Base-by-base conservation (phyloP, 2,797 vertebrate genomes). In the Anguilla anguilla region DNA sequence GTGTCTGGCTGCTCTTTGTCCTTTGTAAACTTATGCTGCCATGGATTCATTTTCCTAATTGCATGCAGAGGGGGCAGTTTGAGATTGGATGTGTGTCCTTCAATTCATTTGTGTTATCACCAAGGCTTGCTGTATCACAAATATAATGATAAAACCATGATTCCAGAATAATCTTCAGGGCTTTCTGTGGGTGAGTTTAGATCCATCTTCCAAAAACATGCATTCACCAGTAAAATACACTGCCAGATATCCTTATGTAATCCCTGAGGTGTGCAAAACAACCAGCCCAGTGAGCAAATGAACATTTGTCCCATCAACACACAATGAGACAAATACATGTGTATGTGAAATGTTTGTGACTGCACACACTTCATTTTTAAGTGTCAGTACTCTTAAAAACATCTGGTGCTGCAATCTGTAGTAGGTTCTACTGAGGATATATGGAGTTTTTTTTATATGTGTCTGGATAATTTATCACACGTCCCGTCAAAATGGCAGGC, bases 401-500 rank as follows among this genome's bases (percentile, higher is more conserved):
- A 86, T 87, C 89, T 91, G 89, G 74, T 89, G 57, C 28, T 69
- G 31, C 87, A 85, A 87, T 91, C 85, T 83, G 9, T 0, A 19
- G 77, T 89, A 55, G 69, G 86, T 86, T 83, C 84, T 83, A 87
- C 49, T 82, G 64, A 53, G 51, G 85, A 77, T 69, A 74, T 39
- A 83, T 28, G 22, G 59, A 61, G 43, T 84, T 89, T 57, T 57
- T 57, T 53, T 89, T 91, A 88, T 1, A 91, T 35, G 64, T 79
- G 25, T 85, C 74, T 72, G 74, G 64, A 87, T 87, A 85, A 91
- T 86, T 88, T 84, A 59, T 91, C 74, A 85, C 74, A 81, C 89
- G 81, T 53, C 64, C 35, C 86, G 77, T 86, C n/a, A 81, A 83
- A 69, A 28, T 89, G 86, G 88, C 87, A 79, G 43, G 85, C 53